Percentiles rank a stretch among this genome's conserved stretches.
Conservation (phyloP, 2,113 vertebrate species). For the Mola mola region DNA sequence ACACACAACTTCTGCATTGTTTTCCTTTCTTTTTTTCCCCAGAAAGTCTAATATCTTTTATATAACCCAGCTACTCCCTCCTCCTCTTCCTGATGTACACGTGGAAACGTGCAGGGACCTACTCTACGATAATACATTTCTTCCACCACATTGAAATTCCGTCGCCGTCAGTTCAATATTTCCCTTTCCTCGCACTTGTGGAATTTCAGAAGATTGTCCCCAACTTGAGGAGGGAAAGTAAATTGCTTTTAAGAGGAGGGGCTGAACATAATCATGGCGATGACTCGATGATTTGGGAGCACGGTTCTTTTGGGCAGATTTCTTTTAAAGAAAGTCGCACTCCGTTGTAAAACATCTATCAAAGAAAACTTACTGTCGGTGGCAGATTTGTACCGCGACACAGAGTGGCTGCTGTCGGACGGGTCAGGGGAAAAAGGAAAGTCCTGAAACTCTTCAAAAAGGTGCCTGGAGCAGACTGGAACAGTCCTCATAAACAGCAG, state of each 20-base stretch:
- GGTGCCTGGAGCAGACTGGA: conserved; percentile 5
- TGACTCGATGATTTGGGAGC: conserved; percentile 42
- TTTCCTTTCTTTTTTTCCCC: conserved; percentile 4
- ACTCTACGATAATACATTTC: conserved; percentile 49
- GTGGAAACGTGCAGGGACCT: conserved; percentile 6
- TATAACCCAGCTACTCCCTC: conserved; percentile 14
- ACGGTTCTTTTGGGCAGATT: background rate
- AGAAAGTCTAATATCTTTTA: conserved; percentile 28
- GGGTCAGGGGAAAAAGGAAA: conserved; percentile 11
- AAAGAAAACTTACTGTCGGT: background rate
- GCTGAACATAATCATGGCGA: conserved; percentile 49
- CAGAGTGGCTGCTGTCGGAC: background rate
- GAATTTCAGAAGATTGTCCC: conserved; percentile 58
- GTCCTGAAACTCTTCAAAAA: background rate
- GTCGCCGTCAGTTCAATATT: conserved; percentile 45
- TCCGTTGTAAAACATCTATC: background rate
- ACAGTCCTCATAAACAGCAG: conserved; percentile 17
- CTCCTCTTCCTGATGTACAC: conserved; percentile 10
- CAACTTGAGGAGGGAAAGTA: conserved; percentile 43
- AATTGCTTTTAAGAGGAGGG: conserved; percentile 61
- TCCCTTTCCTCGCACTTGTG: conserved; percentile 38
- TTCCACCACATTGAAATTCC: conserved; percentile 52
- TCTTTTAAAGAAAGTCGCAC: conserved; percentile 9
- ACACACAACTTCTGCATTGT: conserved; percentile 28
- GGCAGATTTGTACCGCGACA: too few relatives aligned